Percentiles rank a stretch among this genome's conserved stretches.
Conservation (phyloP, 2,113 vertebrate genomes). For the Hypocryptadius cinnamomeus region DNA sequence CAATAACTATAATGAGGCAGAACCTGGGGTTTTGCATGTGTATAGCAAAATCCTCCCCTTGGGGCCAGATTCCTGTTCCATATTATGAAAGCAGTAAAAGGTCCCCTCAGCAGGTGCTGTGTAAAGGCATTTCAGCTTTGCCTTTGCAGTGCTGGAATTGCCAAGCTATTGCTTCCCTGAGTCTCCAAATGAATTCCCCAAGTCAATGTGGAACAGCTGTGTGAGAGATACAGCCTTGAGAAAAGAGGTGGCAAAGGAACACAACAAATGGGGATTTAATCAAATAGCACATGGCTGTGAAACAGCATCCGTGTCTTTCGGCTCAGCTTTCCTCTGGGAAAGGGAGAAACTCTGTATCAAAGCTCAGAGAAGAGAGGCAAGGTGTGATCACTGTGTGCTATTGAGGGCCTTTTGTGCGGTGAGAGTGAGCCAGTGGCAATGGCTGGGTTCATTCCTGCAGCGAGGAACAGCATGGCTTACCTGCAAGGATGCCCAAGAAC, state of each 20-base stretch:
- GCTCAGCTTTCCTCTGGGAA: background rate
- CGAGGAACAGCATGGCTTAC: background rate
- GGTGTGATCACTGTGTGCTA: fast-evolving
- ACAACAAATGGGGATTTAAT: slow-evolving; percentile 5
- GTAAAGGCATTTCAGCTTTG: slow-evolving; percentile 45
- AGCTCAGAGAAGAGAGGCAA: background rate
- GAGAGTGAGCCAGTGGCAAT: background rate
- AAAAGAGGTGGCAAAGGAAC: slow-evolving; percentile 38
- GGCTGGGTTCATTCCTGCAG: background rate
- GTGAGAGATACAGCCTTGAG: slow-evolving; percentile 41
- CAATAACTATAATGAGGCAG: slow-evolving; percentile 60
- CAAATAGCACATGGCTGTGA: background rate
- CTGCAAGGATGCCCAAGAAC: background rate
- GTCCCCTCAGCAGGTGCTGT: slow-evolving; percentile 62
- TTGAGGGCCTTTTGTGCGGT: background rate
- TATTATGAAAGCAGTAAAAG: slow-evolving; percentile 63
- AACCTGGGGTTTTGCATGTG: slow-evolving; percentile 59
- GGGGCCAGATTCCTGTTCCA: slow-evolving; percentile 63
- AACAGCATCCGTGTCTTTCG: background rate
- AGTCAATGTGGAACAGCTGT: slow-evolving; percentile 51
- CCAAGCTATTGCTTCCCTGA: slow-evolving; percentile 43
- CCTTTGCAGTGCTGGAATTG: slow-evolving; percentile 30
- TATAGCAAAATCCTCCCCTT: slow-evolving; percentile 45
- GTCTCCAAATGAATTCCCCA: slow-evolving; percentile 38
- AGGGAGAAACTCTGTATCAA: background rate